Evolutionary conservation across 2,797 vertebrate species (phyloP), one percentile per base, ranked within the genome.

Genomic region (Hydrolagus colliei): DNA sequence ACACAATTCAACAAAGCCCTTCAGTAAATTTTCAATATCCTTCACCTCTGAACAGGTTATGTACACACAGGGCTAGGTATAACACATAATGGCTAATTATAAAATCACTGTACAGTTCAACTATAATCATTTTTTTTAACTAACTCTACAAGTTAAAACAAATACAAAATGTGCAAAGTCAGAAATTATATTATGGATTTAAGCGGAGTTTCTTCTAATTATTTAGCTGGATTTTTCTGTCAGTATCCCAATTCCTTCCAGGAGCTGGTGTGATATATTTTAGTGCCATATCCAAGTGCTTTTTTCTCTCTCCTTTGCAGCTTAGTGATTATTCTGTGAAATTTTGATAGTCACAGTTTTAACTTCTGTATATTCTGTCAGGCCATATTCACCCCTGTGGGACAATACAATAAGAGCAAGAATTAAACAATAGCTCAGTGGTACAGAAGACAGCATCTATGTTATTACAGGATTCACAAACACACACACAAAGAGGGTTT

Each of bases 311-410:
- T 20, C 41, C 61, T 73, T 85, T 86, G 85, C 86, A 22, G 80
- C 52, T 92, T 92, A 94, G 20, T 90, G 89, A 59, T 86, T 92
- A 88, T 94, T 95, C 92, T 95, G 93, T 0, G 92, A 93, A 52
- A 98, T 93, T 92, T 97, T 98, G 89, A 98, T 97, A 87, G 96
- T 98, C 90, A 98, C 94, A 0, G 97, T 96, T 91, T 98, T 96
- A 88, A 98, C 96, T 90, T 98, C 97, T 0, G 96, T 96, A 89
- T 98, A 98, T 88, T 98, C 97, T 0, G 95, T 93, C 91, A 96
- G 89, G 5, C 96, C 96, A 2, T 98, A 98, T 91, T 98, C 96
- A 61, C 97, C 97, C 0, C 97, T 98, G 92, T 73, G 88, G 88
- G 32, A 67, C 79, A 82, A 41, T 18, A 82, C 79, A 71, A 68